Conservation (phyloP, 1,140 invertebrate species). For the Drosophila tsacasi region DNA sequence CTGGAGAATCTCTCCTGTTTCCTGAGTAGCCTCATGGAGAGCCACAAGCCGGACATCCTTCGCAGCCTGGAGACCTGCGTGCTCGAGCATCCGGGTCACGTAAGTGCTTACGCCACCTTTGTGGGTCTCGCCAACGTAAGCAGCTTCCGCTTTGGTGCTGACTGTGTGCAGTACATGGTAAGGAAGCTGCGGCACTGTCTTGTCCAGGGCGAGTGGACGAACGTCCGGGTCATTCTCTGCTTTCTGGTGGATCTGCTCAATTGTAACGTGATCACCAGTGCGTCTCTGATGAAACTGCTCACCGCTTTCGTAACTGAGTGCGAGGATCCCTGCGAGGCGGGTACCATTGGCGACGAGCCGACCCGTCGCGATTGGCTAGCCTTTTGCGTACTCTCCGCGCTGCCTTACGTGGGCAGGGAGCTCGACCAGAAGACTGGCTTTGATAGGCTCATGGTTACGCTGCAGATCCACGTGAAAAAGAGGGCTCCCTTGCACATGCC, state of each 20-base stretch:
- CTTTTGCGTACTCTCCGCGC: slow-evolving; percentile 94
- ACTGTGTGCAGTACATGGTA: slow-evolving; percentile 97
- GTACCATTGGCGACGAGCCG: slow-evolving; percentile 73
- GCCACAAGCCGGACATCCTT: slow-evolving; percentile 90
- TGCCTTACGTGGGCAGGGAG: slow-evolving; percentile 98
- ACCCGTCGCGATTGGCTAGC: slow-evolving; percentile 97
- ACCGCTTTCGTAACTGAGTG: slow-evolving; percentile 97
- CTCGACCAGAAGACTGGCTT: slow-evolving; percentile 97
- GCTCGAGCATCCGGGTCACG: slow-evolving; percentile 96
- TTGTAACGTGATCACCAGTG: slow-evolving; percentile 96
- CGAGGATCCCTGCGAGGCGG: slow-evolving; percentile 89
- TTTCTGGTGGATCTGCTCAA: slow-evolving; percentile 98
- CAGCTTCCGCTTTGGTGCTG: slow-evolving; percentile 98
- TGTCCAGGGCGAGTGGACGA: slow-evolving; percentile 94
- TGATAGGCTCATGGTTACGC: slow-evolving; percentile 93
- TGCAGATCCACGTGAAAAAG: slow-evolving; percentile 97
- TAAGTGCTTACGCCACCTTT: slow-evolving; percentile 97
- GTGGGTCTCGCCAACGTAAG: slow-evolving; percentile 98
- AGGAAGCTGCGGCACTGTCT: slow-evolving; percentile 95
- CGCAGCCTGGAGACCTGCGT: slow-evolving; percentile 96
- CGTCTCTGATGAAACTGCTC: slow-evolving; percentile 94
- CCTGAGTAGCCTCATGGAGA: slow-evolving; percentile 7
- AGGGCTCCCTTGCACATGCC: slow-evolving; percentile 93
- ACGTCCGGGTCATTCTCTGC: slow-evolving; percentile 92
- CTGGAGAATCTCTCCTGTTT: slow-evolving; percentile 40